These are phyloP conservation scores for Mus musculus DNA, from an alignment of 2,113 vertebrate genomes.

Conservation along the genomic window GRCm39 chr1:87233501-87234000, in stretches of 20 bases:
- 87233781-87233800: neutral
- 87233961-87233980: neutral
- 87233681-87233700: neutral
- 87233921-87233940: neutral
- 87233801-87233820: neutral
- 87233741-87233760: neutral
- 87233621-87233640: too few relatives aligned
- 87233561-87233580: neutral
- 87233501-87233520: neutral
- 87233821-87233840: neutral
- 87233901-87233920: neutral
- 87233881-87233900: neutral
- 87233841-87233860: too few relatives aligned
- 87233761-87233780: neutral
- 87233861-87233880: neutral
- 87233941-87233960: neutral
- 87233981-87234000: neutral
- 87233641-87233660: neutral
- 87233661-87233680: neutral
- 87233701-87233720: neutral
- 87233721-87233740: neutral
- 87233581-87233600: neutral
- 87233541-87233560: neutral
- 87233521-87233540: neutral
- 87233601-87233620: too few relatives aligned